phyloP scores from a whole-genome alignment of 30 jellyfish, hydroid and myxozoan genomes.

The Aurelia aurita region DNA sequence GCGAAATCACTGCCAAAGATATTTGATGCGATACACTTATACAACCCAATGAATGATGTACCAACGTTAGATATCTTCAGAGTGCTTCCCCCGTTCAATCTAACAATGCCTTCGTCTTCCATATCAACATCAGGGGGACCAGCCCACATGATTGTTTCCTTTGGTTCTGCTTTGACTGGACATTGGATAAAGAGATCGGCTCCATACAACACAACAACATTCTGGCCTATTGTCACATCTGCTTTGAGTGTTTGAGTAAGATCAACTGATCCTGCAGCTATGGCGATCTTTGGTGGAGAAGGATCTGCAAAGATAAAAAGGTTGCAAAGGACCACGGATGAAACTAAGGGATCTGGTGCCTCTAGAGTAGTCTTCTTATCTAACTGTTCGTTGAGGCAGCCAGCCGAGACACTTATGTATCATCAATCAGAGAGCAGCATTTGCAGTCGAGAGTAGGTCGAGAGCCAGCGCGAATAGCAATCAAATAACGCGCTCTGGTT shows the following conservation, averaged over 20 bases:
- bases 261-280: conserved; percentile 33
- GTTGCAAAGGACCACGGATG: no score
- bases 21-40: conserved; percentile 68
- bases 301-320: conserved; percentile 39
- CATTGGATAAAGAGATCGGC: conserved; percentile 70
- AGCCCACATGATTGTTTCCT: conserved; percentile 74
- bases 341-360: no score
- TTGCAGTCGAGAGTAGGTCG: no score
- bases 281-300: conserved; percentile 40
- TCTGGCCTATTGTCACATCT: conserved; percentile 75
- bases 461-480: no score
- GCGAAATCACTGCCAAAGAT: conserved; percentile 68
- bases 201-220: conserved; percentile 62
- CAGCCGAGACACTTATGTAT: no score
- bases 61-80: conserved; percentile 37
- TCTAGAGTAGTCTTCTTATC: no score
- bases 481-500: no score
- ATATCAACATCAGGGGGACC: conserved; percentile 9
- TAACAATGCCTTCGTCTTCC: conserved; percentile 5
- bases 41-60: conserved; percentile 29
- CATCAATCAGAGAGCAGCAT: no score
- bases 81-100: conserved; percentile 55
- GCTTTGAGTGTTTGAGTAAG: conserved; percentile 52
- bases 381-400: no score
- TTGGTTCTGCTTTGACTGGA: conserved; percentile 83